Percentiles rank a stretch among this genome's conserved stretches.
phyloP scores from a whole-genome alignment of 2,113 vertebrate genomes.

The Phalacrocorax aristotelis region DNA sequence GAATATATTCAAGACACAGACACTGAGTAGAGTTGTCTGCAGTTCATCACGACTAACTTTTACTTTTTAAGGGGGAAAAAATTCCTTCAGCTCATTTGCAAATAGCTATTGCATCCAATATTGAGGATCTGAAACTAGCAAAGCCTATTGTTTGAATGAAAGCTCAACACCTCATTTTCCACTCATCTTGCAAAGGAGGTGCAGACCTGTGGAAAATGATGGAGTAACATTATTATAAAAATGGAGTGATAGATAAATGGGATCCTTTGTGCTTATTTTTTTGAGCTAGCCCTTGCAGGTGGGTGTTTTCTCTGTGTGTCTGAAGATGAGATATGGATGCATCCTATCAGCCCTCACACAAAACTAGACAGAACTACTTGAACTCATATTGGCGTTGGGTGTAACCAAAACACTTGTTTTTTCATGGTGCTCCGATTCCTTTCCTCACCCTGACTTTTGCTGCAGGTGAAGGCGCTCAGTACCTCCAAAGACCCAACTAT shows the following conservation, averaged over 20 bases:
- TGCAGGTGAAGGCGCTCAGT: neutral
- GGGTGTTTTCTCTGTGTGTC: neutral
- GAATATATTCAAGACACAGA: neutral
- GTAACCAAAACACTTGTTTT: neutral
- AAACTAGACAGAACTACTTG: neutral
- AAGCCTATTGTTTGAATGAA: neutral
- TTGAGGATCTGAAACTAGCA: neutral
- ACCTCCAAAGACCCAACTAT: neutral
- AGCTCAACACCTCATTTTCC: constrained; percentile 6
- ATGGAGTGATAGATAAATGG: neutral
- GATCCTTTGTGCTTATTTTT: neutral
- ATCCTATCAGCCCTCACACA: neutral
- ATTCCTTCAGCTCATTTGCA: neutral
- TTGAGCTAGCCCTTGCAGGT: neutral
- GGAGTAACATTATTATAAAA: neutral
- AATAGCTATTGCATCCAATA: neutral
- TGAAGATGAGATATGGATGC: neutral
- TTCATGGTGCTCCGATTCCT: neutral
- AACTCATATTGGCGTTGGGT: rapidly evolving
- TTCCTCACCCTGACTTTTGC: neutral
- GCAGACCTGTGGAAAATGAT: neutral
- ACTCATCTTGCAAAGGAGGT: neutral
- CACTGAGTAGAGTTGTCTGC: neutral
- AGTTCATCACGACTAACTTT: neutral
- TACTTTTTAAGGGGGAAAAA: neutral